phyloP scores from a whole-genome alignment of 2,888 invertebrate genomes.

The Trachelus iudaicus region DNA sequence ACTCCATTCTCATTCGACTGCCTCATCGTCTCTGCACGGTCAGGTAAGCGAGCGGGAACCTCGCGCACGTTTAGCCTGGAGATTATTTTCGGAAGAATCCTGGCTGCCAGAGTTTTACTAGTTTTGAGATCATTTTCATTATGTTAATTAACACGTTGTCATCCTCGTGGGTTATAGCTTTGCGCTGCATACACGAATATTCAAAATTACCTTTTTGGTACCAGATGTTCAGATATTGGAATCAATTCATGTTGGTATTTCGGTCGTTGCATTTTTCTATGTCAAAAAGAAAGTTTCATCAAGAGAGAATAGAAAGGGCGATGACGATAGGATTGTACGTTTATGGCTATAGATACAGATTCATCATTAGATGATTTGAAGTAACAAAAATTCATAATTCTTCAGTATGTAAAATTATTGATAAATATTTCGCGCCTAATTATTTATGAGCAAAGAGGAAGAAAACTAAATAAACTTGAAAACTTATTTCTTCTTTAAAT shows the following conservation, averaged over 20 bases:
- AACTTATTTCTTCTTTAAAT: background rate
- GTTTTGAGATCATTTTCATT: background rate
- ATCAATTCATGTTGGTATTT: background rate
- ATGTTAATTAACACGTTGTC: background rate
- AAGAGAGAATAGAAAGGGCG: background rate
- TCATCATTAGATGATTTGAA: background rate
- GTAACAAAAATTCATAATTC: background rate
- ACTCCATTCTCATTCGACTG: background rate
- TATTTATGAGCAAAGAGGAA: background rate
- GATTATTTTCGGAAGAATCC: background rate
- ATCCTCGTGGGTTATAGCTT: background rate
- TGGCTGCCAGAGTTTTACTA: background rate
- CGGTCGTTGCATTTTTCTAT: background rate
- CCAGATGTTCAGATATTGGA: background rate
- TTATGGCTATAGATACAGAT: background rate
- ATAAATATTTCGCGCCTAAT: background rate
- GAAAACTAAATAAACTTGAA: background rate
- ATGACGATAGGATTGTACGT: background rate
- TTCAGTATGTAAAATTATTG: background rate
- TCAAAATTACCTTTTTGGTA: background rate
- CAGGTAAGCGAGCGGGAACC: constrained; percentile 6
- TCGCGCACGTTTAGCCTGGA: background rate
- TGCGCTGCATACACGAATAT: background rate
- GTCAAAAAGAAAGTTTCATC: background rate
- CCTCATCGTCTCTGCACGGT: background rate